phyloP scores from a whole-genome alignment of 2,797 vertebrate genomes.

The Bradypus variegatus region DNA sequence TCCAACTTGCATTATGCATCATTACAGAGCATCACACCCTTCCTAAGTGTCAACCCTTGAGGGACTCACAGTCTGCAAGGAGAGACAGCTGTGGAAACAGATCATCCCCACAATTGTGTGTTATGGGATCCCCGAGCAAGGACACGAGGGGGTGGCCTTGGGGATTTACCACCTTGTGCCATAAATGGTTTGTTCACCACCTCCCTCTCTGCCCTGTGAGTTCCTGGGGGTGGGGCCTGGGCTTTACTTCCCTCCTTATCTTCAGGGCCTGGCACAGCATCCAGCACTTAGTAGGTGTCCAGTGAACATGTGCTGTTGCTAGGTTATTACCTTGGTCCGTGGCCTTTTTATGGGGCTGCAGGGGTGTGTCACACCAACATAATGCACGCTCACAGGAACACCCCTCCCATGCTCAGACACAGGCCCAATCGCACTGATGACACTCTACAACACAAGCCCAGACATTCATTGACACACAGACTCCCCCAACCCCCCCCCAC shows the following conservation, averaged over 20 bases:
- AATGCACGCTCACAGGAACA: background rate
- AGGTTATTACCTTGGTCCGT: background rate
- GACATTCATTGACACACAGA: conserved; percentile 18
- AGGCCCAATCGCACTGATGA: background rate
- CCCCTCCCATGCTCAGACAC: background rate
- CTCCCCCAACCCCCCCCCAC: background rate
- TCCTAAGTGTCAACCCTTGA: background rate
- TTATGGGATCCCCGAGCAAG: background rate
- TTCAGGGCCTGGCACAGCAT: background rate
- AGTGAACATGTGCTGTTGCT: background rate
- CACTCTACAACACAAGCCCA: conserved; percentile 1
- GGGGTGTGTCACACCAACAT: background rate
- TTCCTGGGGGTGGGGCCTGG: background rate
- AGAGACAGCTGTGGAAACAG: background rate
- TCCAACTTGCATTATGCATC: background rate
- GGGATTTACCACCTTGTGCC: too few relatives aligned
- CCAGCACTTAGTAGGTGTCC: background rate
- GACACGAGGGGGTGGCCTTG: background rate
- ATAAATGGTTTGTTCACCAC: background rate
- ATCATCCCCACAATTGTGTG: background rate
- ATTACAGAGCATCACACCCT: background rate
- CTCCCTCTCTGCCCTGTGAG: background rate
- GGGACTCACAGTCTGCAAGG: background rate
- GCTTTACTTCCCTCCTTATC: background rate
- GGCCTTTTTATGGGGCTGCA: background rate